Evolutionary conservation across 2,113 vertebrate species (phyloP).

Genomic region (Indri indri): DNA sequence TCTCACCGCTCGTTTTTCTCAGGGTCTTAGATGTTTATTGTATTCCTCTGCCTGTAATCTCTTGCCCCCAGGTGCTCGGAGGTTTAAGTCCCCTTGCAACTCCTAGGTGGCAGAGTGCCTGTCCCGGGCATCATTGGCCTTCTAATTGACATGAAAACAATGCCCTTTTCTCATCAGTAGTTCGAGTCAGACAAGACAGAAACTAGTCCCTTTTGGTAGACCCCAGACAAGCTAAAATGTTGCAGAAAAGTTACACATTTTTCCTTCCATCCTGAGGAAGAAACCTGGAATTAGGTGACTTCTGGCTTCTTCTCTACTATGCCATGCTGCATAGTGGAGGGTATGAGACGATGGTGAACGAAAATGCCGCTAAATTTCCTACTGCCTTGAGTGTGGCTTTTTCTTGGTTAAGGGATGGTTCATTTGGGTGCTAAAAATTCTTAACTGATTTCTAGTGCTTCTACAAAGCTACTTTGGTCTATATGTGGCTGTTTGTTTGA

Average conservation of each 20-base stretch:
- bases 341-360: no score
- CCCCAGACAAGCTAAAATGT: not conserved
- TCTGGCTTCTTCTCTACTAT: not conserved
- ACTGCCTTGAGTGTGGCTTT: not conserved
- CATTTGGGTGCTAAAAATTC: not conserved
- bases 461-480: not conserved
- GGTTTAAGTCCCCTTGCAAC: not conserved
- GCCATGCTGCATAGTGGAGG: no score
- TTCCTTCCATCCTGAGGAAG: not conserved
- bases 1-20: no score
- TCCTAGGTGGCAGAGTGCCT: not conserved
- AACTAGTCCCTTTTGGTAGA: not conserved
- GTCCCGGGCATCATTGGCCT: not conserved
- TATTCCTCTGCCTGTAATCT: not conserved
- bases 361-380: no score
- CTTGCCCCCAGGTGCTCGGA: not conserved
- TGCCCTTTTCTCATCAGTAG: not conserved
- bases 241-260: not conserved
- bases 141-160: not conserved
- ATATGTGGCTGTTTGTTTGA: not conserved
- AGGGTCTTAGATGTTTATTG: no score
- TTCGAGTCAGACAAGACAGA: not conserved
- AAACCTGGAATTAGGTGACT: not conserved
- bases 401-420: not conserved
- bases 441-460: not conserved